Conservation (phyloP, 2,113 vertebrate species). For the Tenrec ecaudatus region DNA sequence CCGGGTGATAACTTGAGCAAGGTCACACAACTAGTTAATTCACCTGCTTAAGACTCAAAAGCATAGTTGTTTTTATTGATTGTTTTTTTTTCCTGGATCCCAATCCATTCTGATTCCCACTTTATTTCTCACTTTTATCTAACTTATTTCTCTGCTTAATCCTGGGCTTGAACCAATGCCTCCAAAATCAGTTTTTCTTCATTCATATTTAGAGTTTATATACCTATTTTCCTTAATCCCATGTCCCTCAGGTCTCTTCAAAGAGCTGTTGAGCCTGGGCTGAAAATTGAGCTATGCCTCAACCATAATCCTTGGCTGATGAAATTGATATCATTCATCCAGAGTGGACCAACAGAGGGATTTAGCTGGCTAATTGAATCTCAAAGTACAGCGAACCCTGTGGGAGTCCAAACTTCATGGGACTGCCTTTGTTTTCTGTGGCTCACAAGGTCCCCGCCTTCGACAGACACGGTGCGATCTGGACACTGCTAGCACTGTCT, state of each 20-base stretch:
- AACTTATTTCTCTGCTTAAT: background rate
- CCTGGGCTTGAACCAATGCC: background rate
- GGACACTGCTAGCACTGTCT: background rate
- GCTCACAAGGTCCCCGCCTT: background rate
- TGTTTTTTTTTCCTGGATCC: background rate
- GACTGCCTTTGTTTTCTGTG: background rate
- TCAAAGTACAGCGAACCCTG: background rate
- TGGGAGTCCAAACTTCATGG: background rate
- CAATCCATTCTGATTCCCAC: too few species aligned
- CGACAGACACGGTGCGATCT: background rate
- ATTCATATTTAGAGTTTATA: background rate
- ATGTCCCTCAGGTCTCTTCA: background rate
- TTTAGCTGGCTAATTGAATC: background rate
- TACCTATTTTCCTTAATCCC: background rate
- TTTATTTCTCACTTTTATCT: background rate
- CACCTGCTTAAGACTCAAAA: background rate
- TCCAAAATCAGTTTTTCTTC: background rate
- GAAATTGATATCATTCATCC: background rate
- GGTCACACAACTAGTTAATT: too few species aligned
- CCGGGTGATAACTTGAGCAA: background rate
- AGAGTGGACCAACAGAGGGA: background rate
- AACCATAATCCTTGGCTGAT: background rate
- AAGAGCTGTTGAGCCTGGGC: background rate
- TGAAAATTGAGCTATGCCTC: background rate
- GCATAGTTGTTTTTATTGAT: background rate